These are phyloP conservation scores for Chloromyia formosa DNA, from an alignment of 2,888 invertebrate species.

Conservation along the genomic window DNA sequence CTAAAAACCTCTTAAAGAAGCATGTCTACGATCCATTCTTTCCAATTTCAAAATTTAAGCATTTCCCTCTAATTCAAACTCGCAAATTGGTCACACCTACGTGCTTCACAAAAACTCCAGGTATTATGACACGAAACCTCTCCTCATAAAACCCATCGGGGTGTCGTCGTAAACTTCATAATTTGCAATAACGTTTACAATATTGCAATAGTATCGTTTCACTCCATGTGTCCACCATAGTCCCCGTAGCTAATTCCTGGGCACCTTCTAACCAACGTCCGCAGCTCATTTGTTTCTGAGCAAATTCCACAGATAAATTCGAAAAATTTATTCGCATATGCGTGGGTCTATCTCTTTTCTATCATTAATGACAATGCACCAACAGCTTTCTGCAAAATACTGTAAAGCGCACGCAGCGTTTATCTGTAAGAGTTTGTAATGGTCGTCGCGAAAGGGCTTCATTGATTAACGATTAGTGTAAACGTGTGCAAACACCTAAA, in stretches of 20 bases:
- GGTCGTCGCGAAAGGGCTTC: not conserved
- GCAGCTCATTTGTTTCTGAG: not conserved
- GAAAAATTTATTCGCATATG: not conserved
- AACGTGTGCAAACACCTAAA: constrained; percentile 12
- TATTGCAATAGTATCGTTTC: not conserved
- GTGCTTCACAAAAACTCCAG: too few species aligned
- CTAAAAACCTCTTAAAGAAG: too few species aligned
- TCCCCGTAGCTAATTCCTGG: not conserved
- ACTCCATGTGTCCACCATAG: not conserved
- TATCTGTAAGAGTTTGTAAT: not conserved
- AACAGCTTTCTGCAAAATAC: not conserved
- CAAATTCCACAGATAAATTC: constrained; percentile 2
- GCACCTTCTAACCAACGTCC: not conserved
- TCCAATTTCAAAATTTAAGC: too few species aligned
- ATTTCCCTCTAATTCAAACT: not conserved
- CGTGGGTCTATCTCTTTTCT: not conserved
- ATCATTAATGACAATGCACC: too few species aligned
- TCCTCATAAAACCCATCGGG: not conserved
- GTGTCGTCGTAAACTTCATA: not conserved
- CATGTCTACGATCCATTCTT: too few species aligned
- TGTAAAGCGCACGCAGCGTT: not conserved
- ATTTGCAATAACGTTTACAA: constrained; percentile 1
- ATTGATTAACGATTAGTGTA: constrained; percentile 11
- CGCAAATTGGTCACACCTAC: not conserved
- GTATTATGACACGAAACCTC: too few species aligned